Conservation (phyloP, 2,888 invertebrate species). For the Linnaemya tessellans region DNA sequence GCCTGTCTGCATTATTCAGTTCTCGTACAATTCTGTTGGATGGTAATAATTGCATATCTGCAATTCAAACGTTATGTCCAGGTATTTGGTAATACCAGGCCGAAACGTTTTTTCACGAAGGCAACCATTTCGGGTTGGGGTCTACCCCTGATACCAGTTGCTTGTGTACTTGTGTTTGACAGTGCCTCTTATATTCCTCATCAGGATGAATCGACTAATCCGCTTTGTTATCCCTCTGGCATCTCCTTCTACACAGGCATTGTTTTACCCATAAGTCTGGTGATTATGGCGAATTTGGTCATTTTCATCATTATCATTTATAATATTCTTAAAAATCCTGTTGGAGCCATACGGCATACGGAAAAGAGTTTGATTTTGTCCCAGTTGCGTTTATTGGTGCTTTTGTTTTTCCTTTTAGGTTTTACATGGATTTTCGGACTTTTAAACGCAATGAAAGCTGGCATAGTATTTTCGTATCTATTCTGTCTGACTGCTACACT, state of each 20-base stretch:
- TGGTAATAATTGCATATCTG: slow-evolving; percentile 87
- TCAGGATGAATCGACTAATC: slow-evolving; percentile 73
- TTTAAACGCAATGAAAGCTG: slow-evolving; percentile 84
- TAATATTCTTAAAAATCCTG: slow-evolving; percentile 84
- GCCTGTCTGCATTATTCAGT: slow-evolving; percentile 87
- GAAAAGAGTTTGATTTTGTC: slow-evolving; percentile 80
- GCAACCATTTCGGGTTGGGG: slow-evolving; percentile 87
- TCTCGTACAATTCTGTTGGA: slow-evolving; percentile 89
- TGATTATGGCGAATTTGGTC: slow-evolving; percentile 84
- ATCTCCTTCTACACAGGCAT: slow-evolving; percentile 84
- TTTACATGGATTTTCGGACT: slow-evolving; percentile 86
- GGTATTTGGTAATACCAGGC: slow-evolving; percentile 85
- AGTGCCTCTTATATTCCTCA: slow-evolving; percentile 84
- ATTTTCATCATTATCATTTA: slow-evolving; percentile 85
- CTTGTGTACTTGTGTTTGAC: slow-evolving; percentile 83
- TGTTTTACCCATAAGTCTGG: slow-evolving; percentile 84
- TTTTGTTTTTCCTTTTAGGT: slow-evolving; percentile 86
- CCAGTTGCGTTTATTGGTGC: slow-evolving; percentile 85
- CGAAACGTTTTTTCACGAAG: slow-evolving; percentile 86
- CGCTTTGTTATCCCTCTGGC: slow-evolving; percentile 85
- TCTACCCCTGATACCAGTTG: slow-evolving; percentile 85
- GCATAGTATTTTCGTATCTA: slow-evolving; percentile 85
- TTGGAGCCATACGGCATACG: slow-evolving; percentile 84
- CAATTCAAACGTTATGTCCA: slow-evolving; percentile 88
- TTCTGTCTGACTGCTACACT: slow-evolving; percentile 86